phyloP scores from a whole-genome alignment of 2,888 invertebrate species.

The Acanthosoma haemorrhoidale region DNA sequence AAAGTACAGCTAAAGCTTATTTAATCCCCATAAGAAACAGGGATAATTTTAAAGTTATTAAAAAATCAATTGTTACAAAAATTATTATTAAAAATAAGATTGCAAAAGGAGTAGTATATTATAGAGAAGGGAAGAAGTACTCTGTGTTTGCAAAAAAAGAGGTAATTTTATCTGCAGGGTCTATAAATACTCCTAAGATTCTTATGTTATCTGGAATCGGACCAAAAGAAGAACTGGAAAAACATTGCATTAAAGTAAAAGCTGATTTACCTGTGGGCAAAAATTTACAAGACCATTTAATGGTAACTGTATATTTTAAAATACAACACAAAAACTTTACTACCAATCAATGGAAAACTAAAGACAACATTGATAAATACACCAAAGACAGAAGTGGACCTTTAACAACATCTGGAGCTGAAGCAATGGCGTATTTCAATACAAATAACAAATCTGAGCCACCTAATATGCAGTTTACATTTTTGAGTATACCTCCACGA shows the following conservation, averaged over 20 bases:
- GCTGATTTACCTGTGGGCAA: slow-evolving; percentile 37
- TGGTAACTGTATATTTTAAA: background rate
- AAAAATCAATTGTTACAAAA: slow-evolving; percentile 28
- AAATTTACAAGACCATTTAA: slow-evolving; percentile 35
- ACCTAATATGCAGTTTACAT: slow-evolving; percentile 87
- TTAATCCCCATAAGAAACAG: slow-evolving; percentile 29
- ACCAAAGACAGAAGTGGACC: slow-evolving; percentile 13
- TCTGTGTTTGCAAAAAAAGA: slow-evolving; percentile 30
- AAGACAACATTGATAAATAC: slow-evolving; percentile 13
- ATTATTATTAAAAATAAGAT: slow-evolving; percentile 33
- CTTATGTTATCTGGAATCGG: slow-evolving; percentile 39
- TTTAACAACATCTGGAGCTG: background rate
- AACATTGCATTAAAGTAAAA: slow-evolving; percentile 29
- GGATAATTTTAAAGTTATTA: slow-evolving; percentile 34
- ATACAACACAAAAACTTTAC: background rate
- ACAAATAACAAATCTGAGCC: slow-evolving; percentile 55
- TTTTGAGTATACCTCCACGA: slow-evolving; percentile 75
- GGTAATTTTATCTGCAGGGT: slow-evolving; percentile 37
- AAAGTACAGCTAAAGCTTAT: slow-evolving; percentile 36
- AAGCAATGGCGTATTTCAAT: slow-evolving; percentile 14
- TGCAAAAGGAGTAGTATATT: slow-evolving; percentile 34
- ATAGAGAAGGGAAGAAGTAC: background rate
- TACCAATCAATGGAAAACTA: background rate
- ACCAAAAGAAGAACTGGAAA: slow-evolving; percentile 31
- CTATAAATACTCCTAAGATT: slow-evolving; percentile 36